Evolutionary conservation across 1,140 invertebrate species (phyloP), one percentile per base, ranked within the genome.

Genomic region (Holotrichia oblita): DNA sequence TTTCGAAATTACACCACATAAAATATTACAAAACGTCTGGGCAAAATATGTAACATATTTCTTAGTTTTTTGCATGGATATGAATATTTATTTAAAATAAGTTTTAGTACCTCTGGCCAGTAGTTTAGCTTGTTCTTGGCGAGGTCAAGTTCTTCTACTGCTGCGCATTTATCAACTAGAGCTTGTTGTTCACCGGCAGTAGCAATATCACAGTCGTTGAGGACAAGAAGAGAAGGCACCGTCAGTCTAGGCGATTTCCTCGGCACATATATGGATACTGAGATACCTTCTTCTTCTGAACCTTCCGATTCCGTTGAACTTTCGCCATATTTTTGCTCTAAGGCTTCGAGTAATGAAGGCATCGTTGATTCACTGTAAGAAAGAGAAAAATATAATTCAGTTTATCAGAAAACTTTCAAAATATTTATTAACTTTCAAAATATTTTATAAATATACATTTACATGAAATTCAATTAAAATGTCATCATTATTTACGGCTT

Each of bases 131-230:
- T 93, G 87, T 98, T 98, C 84, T 96, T 95, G 10, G 96, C 96
- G 64, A 98, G 89, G 85, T 98, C 96, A 64, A 98, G 89, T 88
- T 98, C 96, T 81, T 94, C 92, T 1, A 98, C 96, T 80, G 93
- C 91, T 59, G 92, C 91, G 85, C 96, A 98, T 86, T 96, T 95
- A 78, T 92, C 92, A 41, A 92, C 90, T 24, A 98, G 88, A 74
- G 92, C 91, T 44, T 91, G 89, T 20, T 93, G 92, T 84, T 94
- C 93, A n/a, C 96, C 96, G 61, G 94, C 95, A 79, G 91, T 93
- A 80, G 95, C 93, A 80, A 97, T 97, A 85, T 95, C 93, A 86
- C 94, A 96, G 84, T 96, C 94, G 83, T 96, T 96, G n/a, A 97
- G 89, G 61, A 96, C 95, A 74, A 97, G 87, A n/a, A 96, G 88